Evolutionary conservation across 2,797 vertebrate genomes (phyloP).

Genomic region (Lithobates pipiens): DNA sequence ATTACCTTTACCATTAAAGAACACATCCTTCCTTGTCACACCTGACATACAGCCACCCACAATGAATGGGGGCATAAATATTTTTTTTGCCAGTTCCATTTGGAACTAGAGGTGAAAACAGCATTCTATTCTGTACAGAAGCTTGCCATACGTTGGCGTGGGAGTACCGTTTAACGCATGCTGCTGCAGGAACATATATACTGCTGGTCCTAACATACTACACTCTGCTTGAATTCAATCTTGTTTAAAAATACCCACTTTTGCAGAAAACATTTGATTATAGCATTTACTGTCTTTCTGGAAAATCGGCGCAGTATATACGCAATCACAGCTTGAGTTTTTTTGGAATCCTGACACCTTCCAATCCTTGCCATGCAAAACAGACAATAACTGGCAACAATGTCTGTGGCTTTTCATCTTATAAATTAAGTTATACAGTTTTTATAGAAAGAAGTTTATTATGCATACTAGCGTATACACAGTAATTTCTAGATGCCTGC

Average conservation of each 20-base stretch:
- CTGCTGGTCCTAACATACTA: constrained; percentile 24
- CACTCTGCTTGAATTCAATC: constrained; percentile 49
- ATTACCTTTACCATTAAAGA: constrained; percentile 2
- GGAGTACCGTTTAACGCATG: constrained; percentile 22
- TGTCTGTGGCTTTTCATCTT: constrained; percentile 29
- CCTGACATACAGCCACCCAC: neutral
- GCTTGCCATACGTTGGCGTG: constrained; percentile 17
- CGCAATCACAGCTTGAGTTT: constrained; percentile 18
- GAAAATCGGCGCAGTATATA: neutral
- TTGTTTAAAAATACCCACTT: constrained; percentile 44
- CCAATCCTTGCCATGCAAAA: constrained; percentile 26
- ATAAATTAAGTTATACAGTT: constrained; percentile 54
- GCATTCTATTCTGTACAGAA: neutral
- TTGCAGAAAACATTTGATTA: constrained; percentile 36
- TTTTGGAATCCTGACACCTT: constrained; percentile 42
- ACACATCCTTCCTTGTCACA: neutral
- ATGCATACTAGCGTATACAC: constrained; percentile 62
- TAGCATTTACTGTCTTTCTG: constrained; percentile 29
- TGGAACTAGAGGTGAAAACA: neutral
- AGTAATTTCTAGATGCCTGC: constrained; percentile 69
- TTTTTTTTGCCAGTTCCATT: constrained; percentile 1
- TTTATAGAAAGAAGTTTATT: constrained; percentile 61
- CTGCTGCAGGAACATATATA: constrained; percentile 32
- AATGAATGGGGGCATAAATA: constrained; percentile 2
- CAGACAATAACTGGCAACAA: constrained; percentile 28